phyloP scores from a whole-genome alignment of 1,140 invertebrate species.

The Drosophila littoralis region DNA sequence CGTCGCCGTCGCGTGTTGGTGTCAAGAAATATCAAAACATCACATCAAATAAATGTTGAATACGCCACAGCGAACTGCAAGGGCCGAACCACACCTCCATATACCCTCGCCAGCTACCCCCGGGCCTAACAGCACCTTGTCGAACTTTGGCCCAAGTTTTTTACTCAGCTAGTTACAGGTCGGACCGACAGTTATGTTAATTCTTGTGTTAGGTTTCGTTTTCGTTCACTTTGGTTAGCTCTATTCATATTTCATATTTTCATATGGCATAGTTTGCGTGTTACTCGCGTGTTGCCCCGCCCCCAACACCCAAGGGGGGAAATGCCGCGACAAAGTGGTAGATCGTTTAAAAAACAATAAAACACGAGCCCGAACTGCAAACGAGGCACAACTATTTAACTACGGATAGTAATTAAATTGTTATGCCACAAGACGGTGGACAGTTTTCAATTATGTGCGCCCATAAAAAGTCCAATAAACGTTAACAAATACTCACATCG shows the following conservation, averaged over 20 bases:
- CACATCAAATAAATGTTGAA: slow-evolving; percentile 84
- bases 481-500: slow-evolving; percentile 41
- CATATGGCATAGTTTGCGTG: slow-evolving; percentile 53
- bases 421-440: slow-evolving; percentile 65
- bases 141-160: slow-evolving; percentile 56
- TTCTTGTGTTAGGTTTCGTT: slow-evolving; percentile 57
- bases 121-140: slow-evolving; percentile 61
- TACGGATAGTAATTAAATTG: slow-evolving; percentile 76
- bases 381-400: slow-evolving; percentile 33
- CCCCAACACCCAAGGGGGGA: slow-evolving; percentile 15
- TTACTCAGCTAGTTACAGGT: slow-evolving; percentile 30
- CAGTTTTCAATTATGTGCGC: slow-evolving; percentile 56
- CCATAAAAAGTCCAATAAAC: slow-evolving; percentile 71
- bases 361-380: slow-evolving; percentile 57
- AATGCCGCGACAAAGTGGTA: slow-evolving; percentile 73
- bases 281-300: slow-evolving; percentile 5
- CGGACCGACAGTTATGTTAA: slow-evolving; percentile 71
- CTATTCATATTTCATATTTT: slow-evolving; percentile 75
- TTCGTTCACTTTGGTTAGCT: slow-evolving; percentile 62
- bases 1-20: slow-evolving; percentile 79
- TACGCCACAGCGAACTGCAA: slow-evolving; percentile 46
- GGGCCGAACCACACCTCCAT: slow-evolving; percentile 15
- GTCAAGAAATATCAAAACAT: slow-evolving; percentile 85
- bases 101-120: not conserved
- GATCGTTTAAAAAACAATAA: slow-evolving; percentile 83